These are phyloP conservation scores for Cataglyphis cursor DNA, from an alignment of 2,888 invertebrate genomes.

Conservation along the genomic window DNA sequence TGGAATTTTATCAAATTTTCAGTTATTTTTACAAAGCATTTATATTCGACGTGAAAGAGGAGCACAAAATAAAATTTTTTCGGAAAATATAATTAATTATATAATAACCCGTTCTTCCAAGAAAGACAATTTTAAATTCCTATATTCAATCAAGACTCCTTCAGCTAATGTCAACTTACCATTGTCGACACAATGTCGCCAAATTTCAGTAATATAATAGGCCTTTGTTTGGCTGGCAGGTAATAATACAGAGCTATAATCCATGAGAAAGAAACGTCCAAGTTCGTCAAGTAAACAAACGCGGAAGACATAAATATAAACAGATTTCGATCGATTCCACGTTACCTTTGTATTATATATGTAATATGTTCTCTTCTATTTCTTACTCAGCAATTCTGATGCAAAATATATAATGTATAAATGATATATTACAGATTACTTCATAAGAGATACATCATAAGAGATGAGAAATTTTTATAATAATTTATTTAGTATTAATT, in stretches of 20 bases:
- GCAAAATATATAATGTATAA: too few species aligned
- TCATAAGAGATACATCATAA: too few species aligned
- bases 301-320: constrained; percentile 1
- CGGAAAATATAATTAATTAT: neutral
- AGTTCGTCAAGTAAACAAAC: constrained; percentile 59
- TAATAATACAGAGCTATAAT: constrained; percentile 52
- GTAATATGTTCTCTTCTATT: too few species aligned
- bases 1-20: neutral
- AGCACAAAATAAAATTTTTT: neutral
- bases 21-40: neutral
- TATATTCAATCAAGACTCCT: constrained; percentile 75
- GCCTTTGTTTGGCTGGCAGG: constrained; percentile 76
- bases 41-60: neutral
- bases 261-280: constrained; percentile 48
- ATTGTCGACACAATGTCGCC: constrained; percentile 54
- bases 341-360: too few species aligned
- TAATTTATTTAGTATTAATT: neutral
- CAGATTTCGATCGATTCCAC: too few species aligned
- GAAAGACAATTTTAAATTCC: constrained; percentile 39
- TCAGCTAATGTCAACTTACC: constrained; percentile 76
- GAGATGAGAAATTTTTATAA: too few species aligned
- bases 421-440: too few species aligned
- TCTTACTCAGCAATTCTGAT: too few species aligned
- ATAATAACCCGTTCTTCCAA: constrained; percentile 15
- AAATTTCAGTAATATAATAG: constrained; percentile 80